Base-by-base conservation (phyloP, 1,140 invertebrate genomes). In the Amphibalanus amphitrite region DNA sequence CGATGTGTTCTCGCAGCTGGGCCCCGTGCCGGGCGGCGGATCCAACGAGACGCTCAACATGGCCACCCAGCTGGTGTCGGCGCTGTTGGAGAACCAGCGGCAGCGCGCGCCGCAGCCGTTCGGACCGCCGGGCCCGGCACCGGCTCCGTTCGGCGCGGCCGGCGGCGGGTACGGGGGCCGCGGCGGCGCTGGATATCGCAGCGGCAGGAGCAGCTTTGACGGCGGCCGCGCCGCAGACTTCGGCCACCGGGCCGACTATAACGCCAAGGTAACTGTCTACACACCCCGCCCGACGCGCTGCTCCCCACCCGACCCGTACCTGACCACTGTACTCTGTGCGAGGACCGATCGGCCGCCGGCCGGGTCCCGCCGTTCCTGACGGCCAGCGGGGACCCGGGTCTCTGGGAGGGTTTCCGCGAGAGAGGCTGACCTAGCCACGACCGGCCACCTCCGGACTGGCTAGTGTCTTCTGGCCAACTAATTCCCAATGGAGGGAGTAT, bases 21-120 rank as follows among this genome's bases (percentile, higher is more conserved):
- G 47, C 20, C 17, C 47, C 1, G 47, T 23, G 47, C 1, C 13
- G 1, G 6, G 6, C 47, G 47, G 47, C 47, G 47, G 47, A 13
- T 20, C 10, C 10, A 67, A 10, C 65, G 65, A 67, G n/a, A 67
- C 65, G 65, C 65, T 67, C 65, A 67, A 67, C 28, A 25, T 28
- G 65, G 65, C 65, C 65, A 25, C 65, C n/a, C 23, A 10, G 65
- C 65, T 67, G 8, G 65, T 67, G 65, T 67, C 65, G 65, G 65
- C 65, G 28, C 65, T 67, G 65, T 26, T 67, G 65, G 1, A 67
- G 23, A 26, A 67, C 8, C 65, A 67, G 28, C 65, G 65, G 17
- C 65, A 67, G 65, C 65, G 65, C 8, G 26, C 65, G 65, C 65
- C 65, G 28, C 65, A 67, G 65, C 65, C 65, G 65, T 28, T 67